Evolutionary conservation across 2,888 invertebrate species (phyloP).

Genomic region (Epiblema foenella): DNA sequence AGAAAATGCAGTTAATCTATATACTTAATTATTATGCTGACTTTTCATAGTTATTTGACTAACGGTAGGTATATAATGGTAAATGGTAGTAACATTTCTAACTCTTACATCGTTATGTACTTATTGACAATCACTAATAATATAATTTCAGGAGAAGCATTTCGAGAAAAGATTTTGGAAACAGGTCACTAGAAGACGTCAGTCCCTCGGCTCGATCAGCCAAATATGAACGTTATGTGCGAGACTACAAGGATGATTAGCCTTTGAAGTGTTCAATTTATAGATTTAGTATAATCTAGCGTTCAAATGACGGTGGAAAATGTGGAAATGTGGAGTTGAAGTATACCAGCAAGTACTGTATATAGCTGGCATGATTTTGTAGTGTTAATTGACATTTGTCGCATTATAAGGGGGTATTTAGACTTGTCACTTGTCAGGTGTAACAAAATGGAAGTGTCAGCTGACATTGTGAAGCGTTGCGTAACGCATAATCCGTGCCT

Average conservation of each 20-base stretch:
- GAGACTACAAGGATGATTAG: conserved; percentile 49
- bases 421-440: not conserved
- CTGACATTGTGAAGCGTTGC: no score
- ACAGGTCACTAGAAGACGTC: conserved; percentile 89
- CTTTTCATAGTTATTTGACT: no score
- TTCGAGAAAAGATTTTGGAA: conserved; percentile 92
- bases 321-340: not conserved
- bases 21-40: no score
- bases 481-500: no score
- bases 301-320: not conserved
- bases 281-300: conserved; percentile 8
- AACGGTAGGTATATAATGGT: not conserved
- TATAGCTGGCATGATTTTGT: no score
- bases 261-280: conserved; percentile 57
- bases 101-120: not conserved
- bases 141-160: conserved; percentile 88
- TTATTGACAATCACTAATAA: conserved; percentile 52
- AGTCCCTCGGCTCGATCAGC: conserved; percentile 82
- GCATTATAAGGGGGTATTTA: not conserved
- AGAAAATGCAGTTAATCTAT: no score
- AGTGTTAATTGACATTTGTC: no score
- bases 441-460: no score
- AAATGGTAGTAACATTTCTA: not conserved
- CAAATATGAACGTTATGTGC: conserved; percentile 65
- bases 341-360: not conserved